phyloP scores from a whole-genome alignment of 2,888 invertebrate genomes.

The Crioceris asparagi region DNA sequence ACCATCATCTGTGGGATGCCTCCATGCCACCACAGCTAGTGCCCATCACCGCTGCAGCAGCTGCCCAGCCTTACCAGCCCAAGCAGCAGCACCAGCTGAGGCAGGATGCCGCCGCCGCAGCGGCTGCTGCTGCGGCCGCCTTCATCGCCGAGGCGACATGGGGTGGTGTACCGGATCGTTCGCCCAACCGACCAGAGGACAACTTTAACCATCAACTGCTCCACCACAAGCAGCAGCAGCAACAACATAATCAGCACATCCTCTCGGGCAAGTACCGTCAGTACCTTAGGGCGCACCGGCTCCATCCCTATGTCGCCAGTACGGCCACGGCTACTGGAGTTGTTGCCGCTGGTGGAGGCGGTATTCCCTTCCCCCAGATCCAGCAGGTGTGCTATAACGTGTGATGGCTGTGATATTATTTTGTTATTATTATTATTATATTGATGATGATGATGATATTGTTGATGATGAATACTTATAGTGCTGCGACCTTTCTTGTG shows the following conservation, averaged over 20 bases:
- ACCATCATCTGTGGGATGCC: slow-evolving; percentile 32
- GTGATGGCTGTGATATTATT: slow-evolving; percentile 41
- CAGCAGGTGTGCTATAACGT: slow-evolving; percentile 52
- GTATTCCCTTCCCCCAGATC: slow-evolving; percentile 45
- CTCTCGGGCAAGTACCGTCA: slow-evolving; percentile 47
- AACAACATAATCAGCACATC: slow-evolving; percentile 26
- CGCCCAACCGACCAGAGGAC: slow-evolving; percentile 35
- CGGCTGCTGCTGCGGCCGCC: slow-evolving; percentile 27
- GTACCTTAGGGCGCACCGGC: slow-evolving; percentile 46
- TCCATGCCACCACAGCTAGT: slow-evolving; percentile 35
- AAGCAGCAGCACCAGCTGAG: no score
- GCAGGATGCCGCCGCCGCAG: slow-evolving; percentile 32
- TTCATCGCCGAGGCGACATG: slow-evolving; percentile 35
- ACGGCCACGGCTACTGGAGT: no score
- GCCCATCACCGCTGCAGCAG: slow-evolving; percentile 30
- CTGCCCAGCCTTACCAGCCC: slow-evolving; percentile 29
- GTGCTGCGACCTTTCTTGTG: slow-evolving; percentile 35
- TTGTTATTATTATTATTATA: slow-evolving; percentile 11
- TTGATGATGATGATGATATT: slow-evolving; percentile 10
- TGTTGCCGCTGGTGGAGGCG: slow-evolving; percentile 37
- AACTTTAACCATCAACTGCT: slow-evolving; percentile 19
- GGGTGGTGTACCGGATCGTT: slow-evolving; percentile 32
- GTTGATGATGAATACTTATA: slow-evolving; percentile 8
- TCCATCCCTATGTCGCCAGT: slow-evolving; percentile 46
- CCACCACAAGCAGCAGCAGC: slow-evolving; percentile 6